These are phyloP conservation scores for Pandion haliaetus DNA, from an alignment of 2,113 vertebrate genomes.

Conservation along the genomic window DNA sequence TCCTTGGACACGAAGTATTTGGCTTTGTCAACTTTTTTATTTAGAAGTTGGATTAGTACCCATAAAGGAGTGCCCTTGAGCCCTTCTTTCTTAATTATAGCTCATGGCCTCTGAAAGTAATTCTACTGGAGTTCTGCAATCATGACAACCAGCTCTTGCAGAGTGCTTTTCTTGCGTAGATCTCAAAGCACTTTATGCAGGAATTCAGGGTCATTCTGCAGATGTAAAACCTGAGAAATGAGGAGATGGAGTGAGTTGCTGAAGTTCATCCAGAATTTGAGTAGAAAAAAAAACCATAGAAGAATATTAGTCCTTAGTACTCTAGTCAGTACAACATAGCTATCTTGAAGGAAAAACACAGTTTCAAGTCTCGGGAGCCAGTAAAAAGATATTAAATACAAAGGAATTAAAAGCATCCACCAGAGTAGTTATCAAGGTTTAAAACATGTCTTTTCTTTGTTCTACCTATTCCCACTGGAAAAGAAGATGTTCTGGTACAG, in stretches of 20 bases:
- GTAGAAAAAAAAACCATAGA: not conserved
- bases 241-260: not conserved
- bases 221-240: not conserved
- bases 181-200: not conserved
- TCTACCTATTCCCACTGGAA: not conserved
- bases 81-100: not conserved
- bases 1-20: conserved; percentile 6
- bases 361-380: not conserved
- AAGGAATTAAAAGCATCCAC: not conserved
- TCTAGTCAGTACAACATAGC: not conserved
- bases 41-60: conserved; percentile 12
- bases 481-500: not conserved
- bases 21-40: conserved; percentile 16
- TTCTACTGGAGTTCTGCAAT: not conserved
- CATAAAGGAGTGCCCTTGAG: not conserved
- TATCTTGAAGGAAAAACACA: not conserved
- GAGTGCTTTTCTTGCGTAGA: not conserved
- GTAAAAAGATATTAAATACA: not conserved
- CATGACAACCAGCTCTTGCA: not conserved
- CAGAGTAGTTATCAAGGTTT: not conserved
- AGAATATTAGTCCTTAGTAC: not conserved
- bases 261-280: not conserved
- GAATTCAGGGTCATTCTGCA: not conserved
- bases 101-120: not conserved
- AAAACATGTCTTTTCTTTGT: not conserved